Base-by-base conservation (phyloP, 2,888 invertebrate genomes). In the Steromphala cineraria region DNA sequence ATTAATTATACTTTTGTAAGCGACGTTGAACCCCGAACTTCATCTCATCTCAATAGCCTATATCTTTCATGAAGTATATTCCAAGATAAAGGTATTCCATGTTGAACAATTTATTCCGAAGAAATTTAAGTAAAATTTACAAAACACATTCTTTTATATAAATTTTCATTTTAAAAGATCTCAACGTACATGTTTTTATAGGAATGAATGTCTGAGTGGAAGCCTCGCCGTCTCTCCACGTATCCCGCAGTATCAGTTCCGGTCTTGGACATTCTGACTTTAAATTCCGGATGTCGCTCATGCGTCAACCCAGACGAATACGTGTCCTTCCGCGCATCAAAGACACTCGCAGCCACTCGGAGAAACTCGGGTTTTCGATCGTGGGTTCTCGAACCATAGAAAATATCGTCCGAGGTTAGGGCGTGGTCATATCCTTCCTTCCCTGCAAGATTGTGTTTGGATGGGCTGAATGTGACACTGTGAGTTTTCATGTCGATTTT, bases 301-400 rank as follows among this genome's bases (percentile, higher is more conserved):
- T 85, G 76, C 5, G 88, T 88, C 10, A 79, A 82, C 2, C 89
- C 89, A 53, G 84, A 83, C 0, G 87, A 85, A 2, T 52, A 80
- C 24, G 76, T 80, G 71, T 86, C 84, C 17, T 80, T 17, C 24
- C 80, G 78, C 1, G 88, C 81, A 71, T 89, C 88, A 78, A 88
- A 89, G 4, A 89, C 71, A 80, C 88, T 87, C 0, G 87, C 83
- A 0, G 89, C 88, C 19, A 87, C 85, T 75, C 86, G 80, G 8
- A 84, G 81, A 79, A 87, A 89, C 79, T 88, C 89, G 0, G 87
- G 81, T 78, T 89, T 88, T 10, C 79, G 74, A 0, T 19, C 28
- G 52, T 75, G 36, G 8, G 19, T 36, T 1, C 75, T 55, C n/a
- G 79, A 74, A 17, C 86, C 85, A 46, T 82, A 81, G 80, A 89